A percentile compares a stretch with the other conserved stretches of the same genome.
phyloP scores from a whole-genome alignment of 2,797 vertebrate species.

The Uromys caudimaculatus region DNA sequence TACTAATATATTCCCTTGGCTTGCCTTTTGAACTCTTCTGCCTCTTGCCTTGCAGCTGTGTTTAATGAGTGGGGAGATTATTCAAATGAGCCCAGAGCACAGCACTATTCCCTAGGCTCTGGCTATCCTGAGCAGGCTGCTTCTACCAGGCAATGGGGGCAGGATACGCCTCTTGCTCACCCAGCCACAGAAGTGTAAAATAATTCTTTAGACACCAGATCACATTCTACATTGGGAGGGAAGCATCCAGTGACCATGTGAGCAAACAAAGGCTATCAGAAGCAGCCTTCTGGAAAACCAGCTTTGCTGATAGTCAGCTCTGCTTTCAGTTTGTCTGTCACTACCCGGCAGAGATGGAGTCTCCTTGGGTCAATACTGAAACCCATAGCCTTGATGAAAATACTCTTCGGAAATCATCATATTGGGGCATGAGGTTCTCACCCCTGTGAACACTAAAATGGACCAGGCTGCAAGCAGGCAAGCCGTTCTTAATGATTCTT shows the following conservation, averaged over 20 bases:
- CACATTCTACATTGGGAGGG: slow-evolving; percentile 71
- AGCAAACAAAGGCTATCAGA: slow-evolving; percentile 82
- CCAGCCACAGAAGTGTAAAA: slow-evolving; percentile 71
- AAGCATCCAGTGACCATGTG: slow-evolving; percentile 78
- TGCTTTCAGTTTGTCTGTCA: slow-evolving; percentile 55
- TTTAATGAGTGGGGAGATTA: slow-evolving; percentile 91
- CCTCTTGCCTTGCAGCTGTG: slow-evolving; percentile 89
- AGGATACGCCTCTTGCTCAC: slow-evolving; percentile 77
- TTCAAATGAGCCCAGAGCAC: slow-evolving; percentile 86
- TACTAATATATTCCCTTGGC: slow-evolving; percentile 88
- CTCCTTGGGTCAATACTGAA: slow-evolving; percentile 45
- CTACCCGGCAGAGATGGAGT: slow-evolving; percentile 33
- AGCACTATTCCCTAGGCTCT: slow-evolving; percentile 83
- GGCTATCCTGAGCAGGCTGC: slow-evolving; percentile 80
- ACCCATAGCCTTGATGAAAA: slow-evolving; percentile 18
- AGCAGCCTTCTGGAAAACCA: slow-evolving; percentile 75
- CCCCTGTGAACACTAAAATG: not conserved
- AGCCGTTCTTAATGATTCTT: slow-evolving; percentile 38
- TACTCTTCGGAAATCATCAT: slow-evolving; percentile 15
- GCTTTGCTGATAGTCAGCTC: slow-evolving; percentile 7
- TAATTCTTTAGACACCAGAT: slow-evolving; percentile 74
- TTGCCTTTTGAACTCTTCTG: slow-evolving; percentile 88
- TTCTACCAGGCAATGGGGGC: slow-evolving; percentile 76
- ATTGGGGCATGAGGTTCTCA: not conserved
- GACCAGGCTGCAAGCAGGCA: not conserved